phyloP scores from a whole-genome alignment of 2,797 vertebrate genomes.

The Diplodus sargus region DNA sequence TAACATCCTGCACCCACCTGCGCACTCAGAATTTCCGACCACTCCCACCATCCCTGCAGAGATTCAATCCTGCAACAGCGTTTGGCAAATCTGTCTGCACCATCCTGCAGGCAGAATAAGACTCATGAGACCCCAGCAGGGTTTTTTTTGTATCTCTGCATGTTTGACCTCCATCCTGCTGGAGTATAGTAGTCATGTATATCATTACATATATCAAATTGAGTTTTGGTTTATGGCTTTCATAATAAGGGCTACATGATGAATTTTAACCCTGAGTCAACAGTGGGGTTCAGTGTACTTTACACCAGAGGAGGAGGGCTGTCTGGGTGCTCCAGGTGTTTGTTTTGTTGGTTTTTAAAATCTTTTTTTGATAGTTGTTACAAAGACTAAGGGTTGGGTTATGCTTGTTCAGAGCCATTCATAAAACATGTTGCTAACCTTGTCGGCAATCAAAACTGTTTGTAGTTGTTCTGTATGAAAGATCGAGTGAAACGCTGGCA shows the following conservation, averaged over 20 bases:
- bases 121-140: neutral
- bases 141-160: neutral
- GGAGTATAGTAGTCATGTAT: neutral
- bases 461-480: neutral
- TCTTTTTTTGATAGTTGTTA: neutral
- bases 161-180: slow-evolving; percentile 10
- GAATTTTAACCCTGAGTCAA: slow-evolving; percentile 17
- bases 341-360: too few relatives aligned
- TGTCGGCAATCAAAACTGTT: neutral
- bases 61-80: slow-evolving; percentile 3
- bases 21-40: slow-evolving; percentile 27
- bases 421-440: neutral
- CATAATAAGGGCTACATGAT: slow-evolving; percentile 13
- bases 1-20: slow-evolving; percentile 35
- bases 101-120: slow-evolving; percentile 12
- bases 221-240: slow-evolving; percentile 4
- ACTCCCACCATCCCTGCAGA: slow-evolving; percentile 21
- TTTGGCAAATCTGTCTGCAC: slow-evolving; percentile 19
- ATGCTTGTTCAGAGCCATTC: neutral
- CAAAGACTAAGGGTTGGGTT: neutral
- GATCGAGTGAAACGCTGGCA: neutral
- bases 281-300: slow-evolving; percentile 1
- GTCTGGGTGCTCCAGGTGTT: neutral
- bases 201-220: neutral
- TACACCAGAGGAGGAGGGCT: neutral